Evolutionary conservation across 2,888 invertebrate species (phyloP), one percentile per base, ranked within the genome.

Genomic region (Drosophila atripex): DNA sequence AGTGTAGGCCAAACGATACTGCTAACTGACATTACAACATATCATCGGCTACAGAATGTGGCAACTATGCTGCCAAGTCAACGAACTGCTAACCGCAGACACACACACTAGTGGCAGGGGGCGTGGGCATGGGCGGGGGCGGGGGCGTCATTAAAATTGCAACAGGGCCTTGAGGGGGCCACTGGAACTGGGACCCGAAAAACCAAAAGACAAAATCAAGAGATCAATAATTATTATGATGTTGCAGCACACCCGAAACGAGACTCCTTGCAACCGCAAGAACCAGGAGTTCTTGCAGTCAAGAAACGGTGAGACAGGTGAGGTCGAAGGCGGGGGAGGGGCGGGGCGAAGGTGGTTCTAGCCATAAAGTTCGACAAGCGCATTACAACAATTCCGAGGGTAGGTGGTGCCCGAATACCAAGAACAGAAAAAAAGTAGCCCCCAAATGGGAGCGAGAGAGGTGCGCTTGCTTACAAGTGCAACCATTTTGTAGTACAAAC

Each of bases 401-500:
- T 66, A 18, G 57, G 55, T 23, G 43, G 51, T 52, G 47, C 38
- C 43, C 3, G 12, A 18, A 18, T 18, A 18, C 18, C 18, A 18
- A 18, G 12, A 9, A 7, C 12, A 47, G 14, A 8, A 8, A 54
- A 16, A 30, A 47, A 38, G 25, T n/a, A n/a, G n/a, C n/a, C 25
- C 43, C 65, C 1, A 11, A 11, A 12, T 8, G n/a, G 11, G 21
- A 16, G 12, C 16, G 57, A 30, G 59, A 46, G 46, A 32, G 43
- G 45, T 55, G 60, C 41, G 64, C 55, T 85, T 79, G 77, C 80
- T 80, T 77, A 80, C 88, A 88, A 89, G 80, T 89, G 89, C 89
- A 89, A 89, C 89, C 89, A 89, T 89, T 89, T 89, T 89, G 89
- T 88, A 80, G 78, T 80, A 85, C 84, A 88, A 87, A 77, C 77